Base-by-base conservation (phyloP, 2,113 vertebrate species). In the Coptodon bakossiorum region DNA sequence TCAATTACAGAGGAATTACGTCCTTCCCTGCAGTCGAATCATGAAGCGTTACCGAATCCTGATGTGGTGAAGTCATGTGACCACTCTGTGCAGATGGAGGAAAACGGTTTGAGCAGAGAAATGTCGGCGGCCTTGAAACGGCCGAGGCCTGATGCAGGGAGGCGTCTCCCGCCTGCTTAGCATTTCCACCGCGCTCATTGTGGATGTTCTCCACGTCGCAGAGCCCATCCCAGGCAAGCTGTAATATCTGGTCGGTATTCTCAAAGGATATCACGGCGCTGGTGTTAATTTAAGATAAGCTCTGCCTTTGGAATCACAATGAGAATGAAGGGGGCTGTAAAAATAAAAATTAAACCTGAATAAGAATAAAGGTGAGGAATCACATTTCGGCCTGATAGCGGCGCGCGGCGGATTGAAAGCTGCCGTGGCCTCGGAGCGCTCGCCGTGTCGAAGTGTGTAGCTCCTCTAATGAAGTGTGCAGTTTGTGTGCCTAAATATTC, bases 271-370 rank as follows among this genome's bases (percentile, higher is more conserved):
- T 86, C 89, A 78, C 83, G 54, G 85, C 2, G 76, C 90, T 86
- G 76, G 71, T 92, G 91, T 86, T 94, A 84, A 91, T 92, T 92
- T 88, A 88, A 90, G 89, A 90, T 88, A 90, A 94, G 93, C 89
- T 92, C 86, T 86, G 88, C 84, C 84, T 91, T 53, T 84, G 84
- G 91, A 93, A 91, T 92, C 86, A 81, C 90, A 91, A 94, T 88
- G 92, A 91, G 91, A 85, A 89, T 10, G 80, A 89, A 86, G 85
- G 90, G 87, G 83, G 89, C 61, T 80, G 90, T 88, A 89, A 86
- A 84, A 89, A 81, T 53, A 87, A 85, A 80, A 83, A 86, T 90
- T 82, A 78, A 86, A 92, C 86, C 80, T 81, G 63, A 89, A 89
- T 48, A 56, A 89, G 87, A 91, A 92, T 83, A 87, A 92, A 90